These are phyloP conservation scores for Candoia aspera DNA, from an alignment of 2,113 vertebrate genomes.

Conservation along the genomic window DNA sequence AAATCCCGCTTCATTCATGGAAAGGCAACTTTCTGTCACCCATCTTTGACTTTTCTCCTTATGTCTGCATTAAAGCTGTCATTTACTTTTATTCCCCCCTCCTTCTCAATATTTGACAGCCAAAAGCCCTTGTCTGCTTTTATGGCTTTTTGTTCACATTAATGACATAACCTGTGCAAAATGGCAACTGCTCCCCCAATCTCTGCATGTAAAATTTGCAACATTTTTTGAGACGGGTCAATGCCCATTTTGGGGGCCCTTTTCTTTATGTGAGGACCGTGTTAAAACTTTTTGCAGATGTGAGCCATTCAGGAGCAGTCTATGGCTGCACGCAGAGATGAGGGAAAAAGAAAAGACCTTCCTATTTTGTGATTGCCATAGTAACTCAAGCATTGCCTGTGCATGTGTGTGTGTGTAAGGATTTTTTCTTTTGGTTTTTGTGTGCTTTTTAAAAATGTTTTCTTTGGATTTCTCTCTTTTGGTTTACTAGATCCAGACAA, in stretches of 20 bases:
- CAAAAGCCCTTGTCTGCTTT: conserved; percentile 79
- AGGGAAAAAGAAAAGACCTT: conserved; percentile 88
- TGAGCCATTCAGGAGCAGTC: conserved; percentile 94
- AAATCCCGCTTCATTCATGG: conserved; percentile 81
- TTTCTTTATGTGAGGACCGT: conserved; percentile 89
- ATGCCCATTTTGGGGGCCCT: conserved; percentile 91
- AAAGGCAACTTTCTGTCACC: conserved; percentile 85
- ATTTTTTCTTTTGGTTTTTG: conserved; percentile 16
- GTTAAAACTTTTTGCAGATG: conserved; percentile 98
- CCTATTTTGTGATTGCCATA: conserved; percentile 92
- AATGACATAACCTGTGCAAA: conserved; percentile 89
- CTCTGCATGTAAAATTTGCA: conserved; percentile 92
- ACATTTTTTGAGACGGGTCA: conserved; percentile 97
- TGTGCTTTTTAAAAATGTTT: not conserved
- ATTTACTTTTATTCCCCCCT: conserved; percentile 76
- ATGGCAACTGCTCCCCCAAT: conserved; percentile 81
- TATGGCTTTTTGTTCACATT: conserved; percentile 83
- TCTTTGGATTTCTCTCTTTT: conserved; percentile 41
- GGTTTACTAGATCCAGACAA: conserved; percentile 67
- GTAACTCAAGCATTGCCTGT: conserved; percentile 93
- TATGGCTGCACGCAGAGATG: conserved; percentile 93
- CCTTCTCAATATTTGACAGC: conserved; percentile 80
- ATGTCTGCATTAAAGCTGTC: conserved; percentile 86
- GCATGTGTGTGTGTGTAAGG: conserved; percentile 56
- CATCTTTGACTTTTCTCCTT: conserved; percentile 84